Evolutionary conservation across 37 sponge, comb jelly and placozoan genomes (phyloP), one percentile per base, ranked within the genome.

Genomic region (Ianthella basta): DNA sequence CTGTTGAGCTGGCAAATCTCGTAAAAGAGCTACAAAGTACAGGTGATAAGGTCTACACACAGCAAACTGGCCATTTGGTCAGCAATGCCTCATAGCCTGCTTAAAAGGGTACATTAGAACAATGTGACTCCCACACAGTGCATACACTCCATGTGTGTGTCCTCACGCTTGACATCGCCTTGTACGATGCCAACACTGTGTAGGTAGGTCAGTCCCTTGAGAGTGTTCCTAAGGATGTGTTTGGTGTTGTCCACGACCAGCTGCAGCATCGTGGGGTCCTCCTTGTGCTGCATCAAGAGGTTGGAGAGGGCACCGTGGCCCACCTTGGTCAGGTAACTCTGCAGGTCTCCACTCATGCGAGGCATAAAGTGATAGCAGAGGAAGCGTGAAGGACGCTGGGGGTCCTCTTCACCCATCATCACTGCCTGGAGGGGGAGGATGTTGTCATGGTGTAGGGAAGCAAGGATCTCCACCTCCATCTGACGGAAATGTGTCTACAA

Each of bases 351-450:
- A 27, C 70, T 85, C 82, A 85, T 61, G 23, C 61, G 32, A 14
- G 90, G 90, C 81, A 84, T 39, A 24, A 85, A 60, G 63, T 89
- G 86, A 65, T 89, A 89, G 82, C 86, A 85, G 65, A 41, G 81
- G 56, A 53, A 82, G 19, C 90, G 39, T 13, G 72, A 68, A 19
- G 63, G 81, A 24, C 72, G 73, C 29, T 21, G 3, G 13, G 84
- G 78, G 79, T 88, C 65, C 56, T 84, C 86, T 30, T 89, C 81
- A 0, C 90, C 90, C 65, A 59, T 57, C 86, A 89, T 85, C 37
- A 85, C 44, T 29, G 86, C 86, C 34, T 85, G n/a, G 33, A 85
- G 75, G 19, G 81, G 86, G 2, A 89, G 27, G 19, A 89, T 73
- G 82, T 89, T 89, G 40, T 50, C 35, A 65, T 89, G 90, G 38